These are phyloP conservation scores for Vimba vimba DNA, from an alignment of 2,113 vertebrate species.

Conservation along the genomic window DNA sequence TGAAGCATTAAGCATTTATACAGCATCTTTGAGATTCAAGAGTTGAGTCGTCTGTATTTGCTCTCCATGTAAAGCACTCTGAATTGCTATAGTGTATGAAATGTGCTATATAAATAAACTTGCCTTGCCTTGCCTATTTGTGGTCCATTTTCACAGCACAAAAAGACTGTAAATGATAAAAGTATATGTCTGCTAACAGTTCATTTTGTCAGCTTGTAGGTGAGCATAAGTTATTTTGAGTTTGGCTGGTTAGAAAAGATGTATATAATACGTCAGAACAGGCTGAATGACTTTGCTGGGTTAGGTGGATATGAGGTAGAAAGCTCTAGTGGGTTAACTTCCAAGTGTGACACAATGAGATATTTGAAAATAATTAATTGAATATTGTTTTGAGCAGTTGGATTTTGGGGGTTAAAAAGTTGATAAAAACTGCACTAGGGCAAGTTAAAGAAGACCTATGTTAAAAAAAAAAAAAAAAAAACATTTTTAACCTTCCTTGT, in stretches of 20 bases:
- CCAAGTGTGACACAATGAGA: not conserved
- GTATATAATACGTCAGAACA: not conserved
- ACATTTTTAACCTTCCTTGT: not conserved
- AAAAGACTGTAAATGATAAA: not conserved
- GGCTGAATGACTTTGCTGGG: not conserved
- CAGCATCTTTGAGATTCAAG: not conserved
- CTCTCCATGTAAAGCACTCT: no score
- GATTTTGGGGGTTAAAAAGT: not conserved
- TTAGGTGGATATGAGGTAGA: not conserved
- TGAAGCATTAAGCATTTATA: slow-evolving; percentile 14
- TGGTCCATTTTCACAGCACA: not conserved
- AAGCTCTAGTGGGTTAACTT: not conserved
- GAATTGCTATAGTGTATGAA: no score
- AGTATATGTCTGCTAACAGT: not conserved
- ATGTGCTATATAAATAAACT: no score
- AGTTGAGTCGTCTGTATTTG: not conserved
- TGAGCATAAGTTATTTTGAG: not conserved
- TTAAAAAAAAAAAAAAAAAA: no score
- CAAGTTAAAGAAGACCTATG: not conserved
- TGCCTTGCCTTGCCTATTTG: not conserved
- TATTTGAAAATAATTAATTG: not conserved
- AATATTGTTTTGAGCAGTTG: not conserved
- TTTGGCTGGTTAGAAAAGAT: not conserved
- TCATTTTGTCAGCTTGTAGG: not conserved
- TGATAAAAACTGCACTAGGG: not conserved